phyloP scores from a whole-genome alignment of 2,888 invertebrate species.

The Temnothorax ravouxi region DNA sequence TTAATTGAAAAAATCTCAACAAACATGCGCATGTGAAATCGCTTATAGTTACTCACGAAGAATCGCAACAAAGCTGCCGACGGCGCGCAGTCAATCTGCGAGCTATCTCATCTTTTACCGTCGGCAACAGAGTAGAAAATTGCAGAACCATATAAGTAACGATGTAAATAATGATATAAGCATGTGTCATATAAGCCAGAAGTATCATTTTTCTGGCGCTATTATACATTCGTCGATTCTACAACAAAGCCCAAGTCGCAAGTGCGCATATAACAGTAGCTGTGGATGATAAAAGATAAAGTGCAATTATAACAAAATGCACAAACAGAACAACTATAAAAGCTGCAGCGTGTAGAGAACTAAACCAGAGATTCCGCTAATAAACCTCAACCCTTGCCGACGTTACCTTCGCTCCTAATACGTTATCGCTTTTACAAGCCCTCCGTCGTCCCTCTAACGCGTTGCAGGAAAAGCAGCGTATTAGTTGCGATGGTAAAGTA shows the following conservation, averaged over 20 bases:
- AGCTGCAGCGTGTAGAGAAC: no score
- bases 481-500: slow-evolving; percentile 38
- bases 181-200: not conserved
- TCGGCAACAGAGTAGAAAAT: slow-evolving; percentile 56
- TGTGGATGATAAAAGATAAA: not conserved
- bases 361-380: not conserved
- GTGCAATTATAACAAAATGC: slow-evolving; percentile 3
- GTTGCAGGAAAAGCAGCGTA: not conserved
- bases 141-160: slow-evolving; percentile 49
- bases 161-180: slow-evolving; percentile 50
- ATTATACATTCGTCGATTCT: not conserved
- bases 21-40: slow-evolving; percentile 5
- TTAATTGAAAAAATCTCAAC: slow-evolving; percentile 26
- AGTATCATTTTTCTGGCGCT: not conserved
- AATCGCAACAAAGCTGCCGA: slow-evolving; percentile 47
- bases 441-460: not conserved
- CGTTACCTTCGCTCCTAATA: not conserved
- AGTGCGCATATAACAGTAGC: not conserved
- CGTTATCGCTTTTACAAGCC: slow-evolving; percentile 24
- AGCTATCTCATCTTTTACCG: slow-evolving; percentile 48
- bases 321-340: not conserved
- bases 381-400: not conserved
- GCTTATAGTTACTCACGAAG: slow-evolving; percentile 41
- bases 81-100: slow-evolving; percentile 40
- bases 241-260: not conserved